Conservation (phyloP, 2,113 vertebrate genomes). For the Addax nasomaculatus region DNA sequence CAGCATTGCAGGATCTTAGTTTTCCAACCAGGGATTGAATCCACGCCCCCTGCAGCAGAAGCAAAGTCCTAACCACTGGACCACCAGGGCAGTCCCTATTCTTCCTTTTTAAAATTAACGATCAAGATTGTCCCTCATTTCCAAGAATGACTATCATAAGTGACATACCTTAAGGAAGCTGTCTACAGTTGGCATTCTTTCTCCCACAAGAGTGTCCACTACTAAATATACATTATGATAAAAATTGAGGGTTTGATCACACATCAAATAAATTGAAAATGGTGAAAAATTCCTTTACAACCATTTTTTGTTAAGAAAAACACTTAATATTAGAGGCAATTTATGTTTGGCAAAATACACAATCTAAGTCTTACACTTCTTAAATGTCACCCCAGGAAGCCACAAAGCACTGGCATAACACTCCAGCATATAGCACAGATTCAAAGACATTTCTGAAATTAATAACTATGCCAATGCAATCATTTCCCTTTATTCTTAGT, state of each 20-base stretch:
- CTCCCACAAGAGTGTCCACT: neutral
- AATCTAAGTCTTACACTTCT: slow-evolving; percentile 33
- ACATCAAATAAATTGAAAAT: slow-evolving; percentile 20
- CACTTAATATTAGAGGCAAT: slow-evolving; percentile 41
- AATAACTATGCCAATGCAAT: slow-evolving; percentile 49
- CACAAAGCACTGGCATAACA: slow-evolving; percentile 22
- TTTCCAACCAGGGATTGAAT: neutral
- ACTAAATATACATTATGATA: neutral
- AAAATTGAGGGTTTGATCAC: neutral
- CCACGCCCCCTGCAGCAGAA: neutral
- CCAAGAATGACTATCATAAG: neutral
- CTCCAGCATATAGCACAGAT: neutral
- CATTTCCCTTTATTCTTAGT: slow-evolving; percentile 45
- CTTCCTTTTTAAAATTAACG: neutral
- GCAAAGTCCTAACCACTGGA: neutral
- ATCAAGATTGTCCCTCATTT: slow-evolving; percentile 9
- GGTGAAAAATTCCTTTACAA: neutral
- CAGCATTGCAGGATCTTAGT: neutral
- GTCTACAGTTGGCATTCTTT: neutral
- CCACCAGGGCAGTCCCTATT: neutral
- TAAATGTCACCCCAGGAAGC: slow-evolving; percentile 51
- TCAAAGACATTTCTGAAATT: slow-evolving; percentile 62
- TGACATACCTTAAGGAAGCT: slow-evolving; percentile 13
- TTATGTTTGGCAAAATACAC: slow-evolving; percentile 47
- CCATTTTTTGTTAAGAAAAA: slow-evolving; percentile 41